Evolutionary conservation across 2,797 vertebrate species (phyloP).

Genomic region (Sitta carolinensis): DNA sequence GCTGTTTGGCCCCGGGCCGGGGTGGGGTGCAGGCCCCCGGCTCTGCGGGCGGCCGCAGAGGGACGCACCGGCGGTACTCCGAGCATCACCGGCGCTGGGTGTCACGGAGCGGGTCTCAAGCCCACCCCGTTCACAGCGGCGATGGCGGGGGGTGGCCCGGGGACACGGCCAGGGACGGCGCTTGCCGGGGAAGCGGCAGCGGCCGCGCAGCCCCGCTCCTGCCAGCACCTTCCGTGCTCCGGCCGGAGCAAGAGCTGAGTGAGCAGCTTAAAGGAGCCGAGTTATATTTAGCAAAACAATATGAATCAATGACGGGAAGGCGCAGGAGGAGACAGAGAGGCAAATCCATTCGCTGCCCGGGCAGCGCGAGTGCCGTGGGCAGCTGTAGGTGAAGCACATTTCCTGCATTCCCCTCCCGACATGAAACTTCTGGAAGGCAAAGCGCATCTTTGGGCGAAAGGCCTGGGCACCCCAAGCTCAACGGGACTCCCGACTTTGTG

Average conservation of each 20-base stretch:
- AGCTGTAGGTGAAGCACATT: background rate
- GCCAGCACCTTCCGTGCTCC: background rate
- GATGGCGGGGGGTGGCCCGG: background rate
- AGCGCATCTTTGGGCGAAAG: rapidly evolving
- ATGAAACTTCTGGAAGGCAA: background rate
- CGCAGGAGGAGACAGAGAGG: background rate
- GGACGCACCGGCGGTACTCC: background rate
- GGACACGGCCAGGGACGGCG: background rate
- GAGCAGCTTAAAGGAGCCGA: background rate
- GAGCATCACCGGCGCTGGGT: background rate
- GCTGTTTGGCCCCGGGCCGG: background rate
- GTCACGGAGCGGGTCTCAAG: too few species aligned
- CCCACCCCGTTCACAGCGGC: rapidly evolving
- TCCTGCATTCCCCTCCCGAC: background rate
- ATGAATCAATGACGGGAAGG: background rate
- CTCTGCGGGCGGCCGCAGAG: background rate
- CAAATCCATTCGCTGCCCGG: background rate
- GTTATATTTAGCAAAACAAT: background rate
- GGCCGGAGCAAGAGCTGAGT: background rate
- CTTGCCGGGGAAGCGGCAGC: rapidly evolving
- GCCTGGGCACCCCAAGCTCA: background rate
- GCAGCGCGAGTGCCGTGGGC: background rate
- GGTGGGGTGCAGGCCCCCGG: background rate
- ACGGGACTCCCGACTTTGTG: rapidly evolving
- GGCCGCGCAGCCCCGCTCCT: background rate